Conservation (phyloP, 2,113 vertebrate genomes). For the Chiloscyllium plagiosum region DNA sequence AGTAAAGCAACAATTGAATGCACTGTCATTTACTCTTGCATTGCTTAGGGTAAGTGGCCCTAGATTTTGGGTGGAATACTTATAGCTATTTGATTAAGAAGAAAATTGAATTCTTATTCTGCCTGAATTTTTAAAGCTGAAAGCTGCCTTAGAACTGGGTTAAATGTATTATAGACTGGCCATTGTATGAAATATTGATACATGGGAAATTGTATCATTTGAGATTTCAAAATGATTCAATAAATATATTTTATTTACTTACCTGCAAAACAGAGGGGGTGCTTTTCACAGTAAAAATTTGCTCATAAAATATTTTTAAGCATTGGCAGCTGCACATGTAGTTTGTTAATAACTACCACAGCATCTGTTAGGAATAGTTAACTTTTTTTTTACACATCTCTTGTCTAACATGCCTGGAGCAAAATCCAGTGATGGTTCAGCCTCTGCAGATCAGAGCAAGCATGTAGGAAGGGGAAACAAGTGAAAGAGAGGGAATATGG, state of each 20-base stretch:
- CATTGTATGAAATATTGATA: conserved; percentile 15
- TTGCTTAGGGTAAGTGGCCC: background rate
- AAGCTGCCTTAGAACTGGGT: too few relatives aligned
- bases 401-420: conserved; percentile 31
- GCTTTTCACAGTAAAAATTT: conserved; percentile 24
- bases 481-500: background rate
- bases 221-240: conserved; percentile 33
- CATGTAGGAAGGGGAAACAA: background rate
- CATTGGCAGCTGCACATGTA: conserved; percentile 27
- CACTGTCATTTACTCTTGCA: background rate
- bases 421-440: background rate
- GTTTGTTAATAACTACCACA: conserved; percentile 35
- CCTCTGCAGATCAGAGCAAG: background rate
- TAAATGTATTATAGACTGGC: background rate
- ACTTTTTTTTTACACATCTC: conserved; percentile 37
- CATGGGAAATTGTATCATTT: background rate
- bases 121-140: conserved; percentile 2
- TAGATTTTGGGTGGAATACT: background rate
- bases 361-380: conserved; percentile 36
- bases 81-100: background rate
- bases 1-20: background rate
- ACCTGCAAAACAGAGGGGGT: conserved; percentile 22
- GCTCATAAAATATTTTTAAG: conserved; percentile 37
- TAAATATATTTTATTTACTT: conserved; percentile 33
- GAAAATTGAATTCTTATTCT: background rate